phyloP scores from a whole-genome alignment of 2,113 vertebrate species.

The Bambusicola thoracicus region DNA sequence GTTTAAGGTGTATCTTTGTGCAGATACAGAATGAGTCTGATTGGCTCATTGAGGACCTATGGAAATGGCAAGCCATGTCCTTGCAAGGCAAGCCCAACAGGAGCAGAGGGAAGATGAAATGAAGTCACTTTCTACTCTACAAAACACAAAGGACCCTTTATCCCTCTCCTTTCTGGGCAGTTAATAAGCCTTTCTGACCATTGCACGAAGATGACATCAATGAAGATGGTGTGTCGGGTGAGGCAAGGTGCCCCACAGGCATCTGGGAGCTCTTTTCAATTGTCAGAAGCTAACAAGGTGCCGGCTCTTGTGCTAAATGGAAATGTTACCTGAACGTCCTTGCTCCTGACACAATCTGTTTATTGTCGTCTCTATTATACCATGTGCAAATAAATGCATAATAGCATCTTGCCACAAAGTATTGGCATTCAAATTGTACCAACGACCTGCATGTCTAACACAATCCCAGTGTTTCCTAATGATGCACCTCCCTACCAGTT shows the following conservation, averaged over 20 bases:
- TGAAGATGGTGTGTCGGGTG: not conserved
- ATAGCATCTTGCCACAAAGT: conserved; percentile 26
- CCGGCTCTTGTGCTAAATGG: not conserved
- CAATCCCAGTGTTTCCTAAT: not conserved
- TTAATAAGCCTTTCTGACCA: not conserved
- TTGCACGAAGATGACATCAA: accelerated
- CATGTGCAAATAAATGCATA: conserved; percentile 25
- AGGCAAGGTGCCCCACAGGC: not conserved
- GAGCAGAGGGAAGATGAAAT: not conserved
- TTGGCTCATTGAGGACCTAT: accelerated
- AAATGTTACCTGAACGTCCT: not conserved
- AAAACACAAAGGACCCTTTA: not conserved
- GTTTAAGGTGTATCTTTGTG: not conserved
- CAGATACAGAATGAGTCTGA: not conserved
- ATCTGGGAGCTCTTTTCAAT: conserved; percentile 10
- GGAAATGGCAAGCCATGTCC: not conserved
- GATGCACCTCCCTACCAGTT: not conserved
- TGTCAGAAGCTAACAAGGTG: conserved; percentile 32
- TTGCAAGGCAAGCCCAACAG: not conserved
- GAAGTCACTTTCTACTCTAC: not conserved
- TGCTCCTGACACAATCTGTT: not conserved
- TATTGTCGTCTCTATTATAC: conserved; percentile 25
- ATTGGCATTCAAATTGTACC: not conserved
- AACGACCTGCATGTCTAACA: not conserved
- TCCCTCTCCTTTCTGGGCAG: not conserved